These are phyloP conservation scores for Nymphalis io DNA, from an alignment of 1,140 invertebrate genomes.

Conservation along the genomic window DNA sequence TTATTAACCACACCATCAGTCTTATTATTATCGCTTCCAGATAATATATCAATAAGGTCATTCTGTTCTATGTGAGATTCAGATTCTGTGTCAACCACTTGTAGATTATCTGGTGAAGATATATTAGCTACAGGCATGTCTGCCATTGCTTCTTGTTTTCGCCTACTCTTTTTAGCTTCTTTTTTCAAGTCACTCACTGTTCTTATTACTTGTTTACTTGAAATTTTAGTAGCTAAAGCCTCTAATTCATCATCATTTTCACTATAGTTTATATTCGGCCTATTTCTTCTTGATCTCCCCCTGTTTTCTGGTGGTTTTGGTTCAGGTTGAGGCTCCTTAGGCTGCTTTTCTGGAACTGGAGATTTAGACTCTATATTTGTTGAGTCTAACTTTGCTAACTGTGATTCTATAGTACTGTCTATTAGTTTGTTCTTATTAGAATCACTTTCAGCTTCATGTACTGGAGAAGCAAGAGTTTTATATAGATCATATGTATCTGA, in stretches of 20 bases:
- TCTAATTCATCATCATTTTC: constrained; percentile 79
- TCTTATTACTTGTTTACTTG: constrained; percentile 59
- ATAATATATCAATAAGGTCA: constrained; percentile 67
- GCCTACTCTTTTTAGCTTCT: constrained; percentile 62
- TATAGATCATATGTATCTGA: constrained; percentile 79
- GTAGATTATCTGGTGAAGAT: constrained; percentile 38
- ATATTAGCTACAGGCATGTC: constrained; percentile 39
- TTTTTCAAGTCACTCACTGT: constrained; percentile 70
- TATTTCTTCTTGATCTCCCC: constrained; percentile 75
- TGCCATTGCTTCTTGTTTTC: constrained; percentile 52
- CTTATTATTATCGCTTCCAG: constrained; percentile 51
- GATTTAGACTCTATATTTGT: constrained; percentile 50
- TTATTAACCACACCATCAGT: constrained; percentile 48
- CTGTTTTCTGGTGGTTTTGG: constrained; percentile 68
- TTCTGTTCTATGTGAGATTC: constrained; percentile 59
- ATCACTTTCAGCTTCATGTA: constrained; percentile 54
- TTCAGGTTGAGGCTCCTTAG: constrained; percentile 66
- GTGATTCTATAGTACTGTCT: constrained; percentile 65
- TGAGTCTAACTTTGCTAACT: constrained; percentile 68
- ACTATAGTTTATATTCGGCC: constrained; percentile 79
- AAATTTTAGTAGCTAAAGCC: constrained; percentile 52
- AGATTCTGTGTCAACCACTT: constrained; percentile 47
- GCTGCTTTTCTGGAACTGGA: constrained; percentile 54
- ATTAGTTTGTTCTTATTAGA: constrained; percentile 47
- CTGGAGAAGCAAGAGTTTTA: constrained; percentile 75